Conservation (phyloP, 1,140 invertebrate genomes). For the Grapholita molesta region DNA sequence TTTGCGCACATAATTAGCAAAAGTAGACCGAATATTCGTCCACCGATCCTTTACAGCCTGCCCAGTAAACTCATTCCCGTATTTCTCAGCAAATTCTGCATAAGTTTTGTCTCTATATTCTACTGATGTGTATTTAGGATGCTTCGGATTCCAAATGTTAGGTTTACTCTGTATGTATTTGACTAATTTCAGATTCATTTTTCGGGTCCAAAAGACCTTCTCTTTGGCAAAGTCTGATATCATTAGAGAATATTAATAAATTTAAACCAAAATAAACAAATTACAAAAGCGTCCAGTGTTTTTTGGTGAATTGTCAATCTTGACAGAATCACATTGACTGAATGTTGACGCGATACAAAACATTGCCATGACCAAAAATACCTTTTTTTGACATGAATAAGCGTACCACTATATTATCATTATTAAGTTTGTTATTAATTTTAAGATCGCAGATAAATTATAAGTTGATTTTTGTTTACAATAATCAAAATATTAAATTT, state of each 20-base stretch:
- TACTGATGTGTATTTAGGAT: conserved; percentile 65
- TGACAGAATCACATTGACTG: neutral
- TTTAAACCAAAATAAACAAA: neutral
- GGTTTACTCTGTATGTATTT: conserved; percentile 63
- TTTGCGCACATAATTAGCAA: conserved; percentile 65
- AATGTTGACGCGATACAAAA: neutral
- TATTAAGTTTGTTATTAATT: too few relatives aligned
- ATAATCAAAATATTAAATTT: too few relatives aligned
- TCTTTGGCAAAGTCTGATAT: conserved; percentile 68
- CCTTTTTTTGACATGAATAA: too few relatives aligned
- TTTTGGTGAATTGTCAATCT: neutral
- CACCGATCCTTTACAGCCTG: conserved; percentile 68
- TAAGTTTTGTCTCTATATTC: conserved; percentile 54
- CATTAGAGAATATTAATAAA: conserved; percentile 34
- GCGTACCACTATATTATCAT: too few relatives aligned
- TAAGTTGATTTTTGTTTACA: too few relatives aligned
- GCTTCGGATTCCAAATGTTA: conserved; percentile 69
- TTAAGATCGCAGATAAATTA: too few relatives aligned
- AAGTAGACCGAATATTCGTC: conserved; percentile 69
- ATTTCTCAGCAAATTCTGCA: conserved; percentile 61
- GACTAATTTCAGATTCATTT: conserved; percentile 68
- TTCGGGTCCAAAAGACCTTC: conserved; percentile 68
- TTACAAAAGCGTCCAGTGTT: neutral
- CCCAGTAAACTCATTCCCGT: conserved; percentile 62
- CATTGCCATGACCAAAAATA: neutral